A percentile compares a stretch with the other conserved stretches of the same genome.
Conservation (phyloP, 2,113 vertebrate genomes). For the Cebus imitator region DNA sequence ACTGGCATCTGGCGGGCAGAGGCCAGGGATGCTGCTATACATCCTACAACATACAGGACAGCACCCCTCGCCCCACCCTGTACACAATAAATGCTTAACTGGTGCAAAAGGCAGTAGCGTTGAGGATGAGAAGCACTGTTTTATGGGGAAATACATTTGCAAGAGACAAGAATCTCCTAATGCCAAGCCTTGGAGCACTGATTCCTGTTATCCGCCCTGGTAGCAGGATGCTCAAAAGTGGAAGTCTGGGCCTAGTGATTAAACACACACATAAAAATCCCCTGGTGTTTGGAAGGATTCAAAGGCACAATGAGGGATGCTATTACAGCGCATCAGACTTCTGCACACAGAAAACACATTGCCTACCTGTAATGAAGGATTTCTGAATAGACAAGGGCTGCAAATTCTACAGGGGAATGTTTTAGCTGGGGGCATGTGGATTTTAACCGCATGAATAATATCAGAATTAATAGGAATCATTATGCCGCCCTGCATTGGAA, state of each 20-base stretch:
- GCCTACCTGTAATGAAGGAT: conserved; percentile 53
- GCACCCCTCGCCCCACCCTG: too few relatives aligned
- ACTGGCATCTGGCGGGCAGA: background rate
- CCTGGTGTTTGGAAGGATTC: conserved; percentile 28
- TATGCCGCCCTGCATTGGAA: conserved; percentile 47
- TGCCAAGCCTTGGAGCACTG: background rate
- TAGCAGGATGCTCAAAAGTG: background rate
- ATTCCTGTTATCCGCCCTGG: background rate
- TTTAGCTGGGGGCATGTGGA: conserved; percentile 59
- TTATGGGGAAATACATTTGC: background rate
- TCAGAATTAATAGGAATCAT: conserved; percentile 67
- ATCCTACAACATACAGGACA: rapidly evolving
- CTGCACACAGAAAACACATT: conserved; percentile 38
- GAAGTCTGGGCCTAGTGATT: conserved; percentile 35
- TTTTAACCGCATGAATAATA: conserved; percentile 68
- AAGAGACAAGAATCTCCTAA: background rate
- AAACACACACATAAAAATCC: conserved; percentile 17
- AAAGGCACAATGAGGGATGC: conserved; percentile 8
- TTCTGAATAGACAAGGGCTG: conserved; percentile 32
- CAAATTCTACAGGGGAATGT: background rate
- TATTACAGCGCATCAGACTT: background rate
- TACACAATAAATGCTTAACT: background rate
- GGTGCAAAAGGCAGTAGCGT: background rate
- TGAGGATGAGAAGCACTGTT: background rate
- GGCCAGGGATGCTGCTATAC: background rate